phyloP scores from a whole-genome alignment of 2,797 vertebrate genomes.

The Catamblyrhynchus diadema region DNA sequence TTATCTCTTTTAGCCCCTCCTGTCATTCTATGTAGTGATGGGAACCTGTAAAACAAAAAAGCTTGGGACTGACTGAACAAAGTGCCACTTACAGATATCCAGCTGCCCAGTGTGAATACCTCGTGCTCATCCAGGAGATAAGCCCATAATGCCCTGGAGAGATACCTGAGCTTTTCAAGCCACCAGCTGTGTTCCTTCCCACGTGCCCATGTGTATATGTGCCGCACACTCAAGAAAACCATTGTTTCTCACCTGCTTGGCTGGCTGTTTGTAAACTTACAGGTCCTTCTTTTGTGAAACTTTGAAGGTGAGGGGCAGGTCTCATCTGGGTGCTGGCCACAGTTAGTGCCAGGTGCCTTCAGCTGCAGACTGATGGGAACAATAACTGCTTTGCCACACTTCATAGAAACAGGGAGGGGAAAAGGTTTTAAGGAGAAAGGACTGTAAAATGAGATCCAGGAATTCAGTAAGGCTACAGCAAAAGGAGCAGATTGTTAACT shows the following conservation, averaged over 20 bases:
- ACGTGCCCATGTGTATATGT: rapidly evolving
- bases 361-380: neutral
- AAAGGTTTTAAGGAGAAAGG: neutral
- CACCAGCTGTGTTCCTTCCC: neutral
- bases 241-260: neutral
- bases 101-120: neutral
- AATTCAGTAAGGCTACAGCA: neutral
- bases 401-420: neutral
- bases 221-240: neutral
- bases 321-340: neutral
- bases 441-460: conserved; percentile 31
- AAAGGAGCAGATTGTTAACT: neutral
- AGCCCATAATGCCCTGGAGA: neutral
- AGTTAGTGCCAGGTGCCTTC: neutral
- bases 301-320: neutral
- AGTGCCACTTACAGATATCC: neutral
- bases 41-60: neutral
- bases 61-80: neutral
- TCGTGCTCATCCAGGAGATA: neutral
- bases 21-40: neutral
- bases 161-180: neutral
- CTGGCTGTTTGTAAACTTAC: neutral
- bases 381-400: neutral
- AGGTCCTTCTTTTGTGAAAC: neutral
- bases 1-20: neutral